Percentiles rank a stretch among this genome's conserved stretches.
Evolutionary conservation across 2,113 vertebrate species (phyloP).

Genomic region (Tursiops truncatus): DNA sequence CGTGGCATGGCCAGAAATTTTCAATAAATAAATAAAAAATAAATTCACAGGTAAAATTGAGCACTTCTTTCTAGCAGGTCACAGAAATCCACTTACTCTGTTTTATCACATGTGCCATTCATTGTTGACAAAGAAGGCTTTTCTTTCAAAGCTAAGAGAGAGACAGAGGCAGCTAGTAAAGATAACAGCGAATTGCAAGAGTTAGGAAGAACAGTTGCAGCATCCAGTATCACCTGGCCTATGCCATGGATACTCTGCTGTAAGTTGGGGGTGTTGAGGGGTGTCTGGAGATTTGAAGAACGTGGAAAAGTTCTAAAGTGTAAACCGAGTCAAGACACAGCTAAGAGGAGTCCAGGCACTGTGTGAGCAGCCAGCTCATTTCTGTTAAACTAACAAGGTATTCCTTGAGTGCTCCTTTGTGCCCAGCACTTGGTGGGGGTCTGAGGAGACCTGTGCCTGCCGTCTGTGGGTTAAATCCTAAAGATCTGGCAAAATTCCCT

Average conservation of each 20-base stretch:
- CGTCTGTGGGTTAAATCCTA: neutral
- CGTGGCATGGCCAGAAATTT: neutral
- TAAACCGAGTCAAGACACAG: neutral
- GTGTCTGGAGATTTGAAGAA: neutral
- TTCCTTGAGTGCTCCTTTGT: neutral
- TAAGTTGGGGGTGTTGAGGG: neutral
- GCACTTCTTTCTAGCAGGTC: neutral
- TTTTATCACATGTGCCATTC: neutral
- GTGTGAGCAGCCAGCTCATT: neutral
- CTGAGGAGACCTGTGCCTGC: neutral
- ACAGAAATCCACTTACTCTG: neutral
- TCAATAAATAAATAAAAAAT: neutral
- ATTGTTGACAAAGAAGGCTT: neutral
- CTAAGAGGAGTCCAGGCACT: neutral
- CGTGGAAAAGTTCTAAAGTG: neutral
- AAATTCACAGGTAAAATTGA: slow-evolving; percentile 93
- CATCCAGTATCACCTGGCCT: neutral
- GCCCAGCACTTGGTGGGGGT: neutral
- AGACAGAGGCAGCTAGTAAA: neutral
- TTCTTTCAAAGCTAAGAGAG: neutral
- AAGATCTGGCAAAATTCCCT: neutral
- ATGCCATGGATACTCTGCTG: rapidly evolving
- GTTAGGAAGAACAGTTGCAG: neutral
- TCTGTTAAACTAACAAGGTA: neutral
- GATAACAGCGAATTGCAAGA: neutral